phyloP scores from a whole-genome alignment of 1,140 invertebrate species.

The Drosophila nigromelanica region DNA sequence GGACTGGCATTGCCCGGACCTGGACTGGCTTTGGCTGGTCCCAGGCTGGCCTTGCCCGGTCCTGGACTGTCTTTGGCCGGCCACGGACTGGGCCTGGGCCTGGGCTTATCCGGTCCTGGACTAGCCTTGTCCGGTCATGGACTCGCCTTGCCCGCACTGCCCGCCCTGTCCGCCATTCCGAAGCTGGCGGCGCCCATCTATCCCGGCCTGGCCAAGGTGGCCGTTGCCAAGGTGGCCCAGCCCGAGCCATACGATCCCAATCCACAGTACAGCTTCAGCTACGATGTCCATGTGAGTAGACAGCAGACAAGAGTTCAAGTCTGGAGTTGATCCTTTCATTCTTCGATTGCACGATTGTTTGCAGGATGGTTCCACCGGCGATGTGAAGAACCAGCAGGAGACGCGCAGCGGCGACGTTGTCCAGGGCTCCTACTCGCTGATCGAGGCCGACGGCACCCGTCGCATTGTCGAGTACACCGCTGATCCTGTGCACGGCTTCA shows the following conservation, averaged over 20 bases:
- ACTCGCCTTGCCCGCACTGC: conserved; percentile 52
- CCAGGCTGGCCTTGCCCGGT: conserved; percentile 31
- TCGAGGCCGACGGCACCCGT: conserved; percentile 86
- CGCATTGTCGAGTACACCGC: conserved; percentile 86
- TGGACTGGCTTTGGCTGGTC: conserved; percentile 41
- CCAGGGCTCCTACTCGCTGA: conserved; percentile 85
- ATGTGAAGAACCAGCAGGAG: conserved; percentile 86
- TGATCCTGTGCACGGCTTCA: conserved; percentile 85
- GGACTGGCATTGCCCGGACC: conserved; percentile 60
- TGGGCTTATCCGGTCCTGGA: conserved; percentile 39
- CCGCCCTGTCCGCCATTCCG: conserved; percentile 36
- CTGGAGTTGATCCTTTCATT: conserved; percentile 3
- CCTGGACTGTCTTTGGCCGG: conserved; percentile 50
- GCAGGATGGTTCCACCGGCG: conserved; percentile 85
- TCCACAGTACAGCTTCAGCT: conserved; percentile 86
- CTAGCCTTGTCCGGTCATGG: conserved; percentile 51
- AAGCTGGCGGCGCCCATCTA: conserved; percentile 80
- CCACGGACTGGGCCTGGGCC: too few relatives aligned
- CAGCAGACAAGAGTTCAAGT: not conserved
- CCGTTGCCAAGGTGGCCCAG: conserved; percentile 84
- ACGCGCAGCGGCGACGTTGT: conserved; percentile 86
- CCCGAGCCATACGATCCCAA: conserved; percentile 85
- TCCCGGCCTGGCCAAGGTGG: conserved; percentile 64
- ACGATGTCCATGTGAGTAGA: conserved; percentile 85
- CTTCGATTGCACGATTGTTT: too few relatives aligned